Evolutionary conservation across 2,888 invertebrate genomes (phyloP).

Genomic region (Pachydiplax longipennis): DNA sequence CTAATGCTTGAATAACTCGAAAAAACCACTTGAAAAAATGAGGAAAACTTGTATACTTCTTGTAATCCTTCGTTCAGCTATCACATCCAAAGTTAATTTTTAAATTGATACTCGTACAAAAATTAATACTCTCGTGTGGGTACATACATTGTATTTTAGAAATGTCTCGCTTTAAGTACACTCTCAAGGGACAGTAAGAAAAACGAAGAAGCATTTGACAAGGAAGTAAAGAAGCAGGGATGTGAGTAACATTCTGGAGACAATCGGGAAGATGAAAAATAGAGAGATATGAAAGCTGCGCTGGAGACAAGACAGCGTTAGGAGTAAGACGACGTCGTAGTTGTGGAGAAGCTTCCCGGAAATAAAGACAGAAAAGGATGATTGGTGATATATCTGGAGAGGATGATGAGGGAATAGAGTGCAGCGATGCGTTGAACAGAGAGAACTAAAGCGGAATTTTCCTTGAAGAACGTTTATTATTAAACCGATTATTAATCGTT

Average conservation of each 20-base stretch:
- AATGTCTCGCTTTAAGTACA: no score
- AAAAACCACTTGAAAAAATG: no score
- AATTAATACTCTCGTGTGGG: no score
- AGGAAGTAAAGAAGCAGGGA: not conserved
- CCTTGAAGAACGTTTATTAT: no score
- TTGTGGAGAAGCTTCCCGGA: not conserved
- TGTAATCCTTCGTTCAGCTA: no score
- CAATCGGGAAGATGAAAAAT: not conserved
- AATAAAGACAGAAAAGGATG: not conserved
- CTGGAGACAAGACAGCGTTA: not conserved
- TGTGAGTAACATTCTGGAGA: not conserved
- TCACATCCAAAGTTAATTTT: no score
- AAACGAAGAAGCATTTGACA: not conserved
- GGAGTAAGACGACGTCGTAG: not conserved
- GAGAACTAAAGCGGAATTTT: no score
- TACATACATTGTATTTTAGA: no score
- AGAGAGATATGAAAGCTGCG: not conserved
- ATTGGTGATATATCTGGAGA: not conserved
- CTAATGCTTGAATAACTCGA: no score
- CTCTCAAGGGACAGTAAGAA: not conserved
- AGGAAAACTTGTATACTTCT: no score
- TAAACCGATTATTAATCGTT: no score
- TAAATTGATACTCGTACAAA: no score
- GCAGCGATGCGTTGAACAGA: not conserved
- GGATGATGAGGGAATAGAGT: not conserved